Conservation (phyloP, 2,888 invertebrate genomes). For the Liodrosophila aerea region DNA sequence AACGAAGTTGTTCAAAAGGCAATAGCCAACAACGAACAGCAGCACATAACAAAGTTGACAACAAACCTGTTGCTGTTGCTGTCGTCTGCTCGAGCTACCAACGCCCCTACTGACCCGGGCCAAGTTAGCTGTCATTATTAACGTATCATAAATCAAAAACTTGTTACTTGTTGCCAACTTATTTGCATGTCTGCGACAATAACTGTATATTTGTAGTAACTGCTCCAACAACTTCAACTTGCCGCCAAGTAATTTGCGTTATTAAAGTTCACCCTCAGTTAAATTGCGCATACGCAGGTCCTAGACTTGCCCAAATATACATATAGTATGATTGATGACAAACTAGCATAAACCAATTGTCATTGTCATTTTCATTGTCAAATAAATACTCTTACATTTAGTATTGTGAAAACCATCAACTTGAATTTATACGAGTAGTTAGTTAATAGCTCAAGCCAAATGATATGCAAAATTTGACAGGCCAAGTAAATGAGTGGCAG, state of each 20-base stretch:
- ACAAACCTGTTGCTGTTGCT: constrained; percentile 66
- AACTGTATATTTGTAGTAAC: constrained; percentile 16
- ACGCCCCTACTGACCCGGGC: constrained; percentile 41
- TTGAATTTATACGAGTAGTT: constrained; percentile 2
- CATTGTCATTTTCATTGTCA: not conserved
- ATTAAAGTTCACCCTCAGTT: constrained; percentile 29
- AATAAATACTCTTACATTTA: not conserved
- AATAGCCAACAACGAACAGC: constrained; percentile 37
- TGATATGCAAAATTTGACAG: constrained; percentile 59
- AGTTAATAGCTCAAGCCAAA: constrained; percentile 27
- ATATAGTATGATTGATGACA: constrained; percentile 60
- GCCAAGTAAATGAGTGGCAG: constrained; percentile 49
- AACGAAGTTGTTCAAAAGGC: constrained; percentile 36
- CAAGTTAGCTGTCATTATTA: constrained; percentile 62
- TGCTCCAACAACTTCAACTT: constrained; percentile 11
- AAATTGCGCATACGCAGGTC: constrained; percentile 35
- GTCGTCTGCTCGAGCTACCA: constrained; percentile 13
- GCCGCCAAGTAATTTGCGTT: constrained; percentile 19
- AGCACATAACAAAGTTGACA: constrained; percentile 41
- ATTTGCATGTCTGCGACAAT: constrained; percentile 54
- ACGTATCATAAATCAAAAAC: constrained; percentile 72
- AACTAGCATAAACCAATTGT: not conserved
- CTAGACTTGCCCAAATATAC: constrained; percentile 21
- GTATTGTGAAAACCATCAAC: not conserved
- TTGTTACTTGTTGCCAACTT: constrained; percentile 57